phyloP scores from a whole-genome alignment of 2,797 vertebrate species.

The Acanthis flammea region DNA sequence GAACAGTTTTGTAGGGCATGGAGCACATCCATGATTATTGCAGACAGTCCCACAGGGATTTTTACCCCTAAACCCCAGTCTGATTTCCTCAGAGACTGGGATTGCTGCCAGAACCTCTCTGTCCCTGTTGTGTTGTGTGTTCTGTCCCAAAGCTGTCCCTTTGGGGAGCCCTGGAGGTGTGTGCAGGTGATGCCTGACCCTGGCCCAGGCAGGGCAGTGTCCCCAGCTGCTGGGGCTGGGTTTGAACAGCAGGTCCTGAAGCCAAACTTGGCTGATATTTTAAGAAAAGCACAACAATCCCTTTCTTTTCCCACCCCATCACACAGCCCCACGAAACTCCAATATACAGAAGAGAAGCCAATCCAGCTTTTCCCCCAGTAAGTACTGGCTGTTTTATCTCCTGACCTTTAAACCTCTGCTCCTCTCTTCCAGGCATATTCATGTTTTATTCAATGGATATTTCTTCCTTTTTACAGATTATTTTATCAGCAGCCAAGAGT shows the following conservation, averaged over 20 bases:
- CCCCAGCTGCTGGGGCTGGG: not conserved
- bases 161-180: not conserved
- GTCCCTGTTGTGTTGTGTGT: not conserved
- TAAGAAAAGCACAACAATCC: not conserved
- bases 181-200: not conserved
- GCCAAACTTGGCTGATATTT: not conserved
- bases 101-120: not conserved
- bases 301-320: not conserved
- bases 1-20: not conserved
- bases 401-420: slow-evolving; percentile 1
- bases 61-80: not conserved
- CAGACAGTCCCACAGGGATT: not conserved
- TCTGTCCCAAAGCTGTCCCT: not conserved
- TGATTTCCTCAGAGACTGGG: rapidly evolving
- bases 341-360: slow-evolving; percentile 22
- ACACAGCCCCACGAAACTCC: slow-evolving; percentile 60
- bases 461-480: slow-evolving; percentile 59
- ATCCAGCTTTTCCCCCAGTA: slow-evolving; percentile 40
- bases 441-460: slow-evolving; percentile 10
- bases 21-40: no score
- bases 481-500: slow-evolving; percentile 69
- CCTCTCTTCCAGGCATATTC: not conserved
- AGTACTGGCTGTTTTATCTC: slow-evolving; percentile 7
- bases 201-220: not conserved
- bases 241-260: not conserved